Conservation (phyloP, 1,140 invertebrate genomes). For the Drosophila tristis region DNA sequence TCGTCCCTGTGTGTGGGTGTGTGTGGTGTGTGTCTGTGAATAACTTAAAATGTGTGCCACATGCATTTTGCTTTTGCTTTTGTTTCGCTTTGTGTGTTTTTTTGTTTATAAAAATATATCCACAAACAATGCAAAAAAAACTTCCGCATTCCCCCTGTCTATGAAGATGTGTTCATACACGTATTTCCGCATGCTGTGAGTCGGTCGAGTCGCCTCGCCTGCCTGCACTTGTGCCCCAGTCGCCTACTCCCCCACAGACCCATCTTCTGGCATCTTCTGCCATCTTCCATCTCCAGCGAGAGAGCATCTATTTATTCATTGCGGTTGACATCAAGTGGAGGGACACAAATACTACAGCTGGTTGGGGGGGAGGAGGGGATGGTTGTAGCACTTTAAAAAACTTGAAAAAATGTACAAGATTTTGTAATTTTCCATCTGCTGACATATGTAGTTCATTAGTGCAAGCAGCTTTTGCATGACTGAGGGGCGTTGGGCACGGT, state of each 20-base stretch:
- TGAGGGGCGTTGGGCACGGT: no score
- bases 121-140: constrained; percentile 58
- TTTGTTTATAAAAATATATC: constrained; percentile 38
- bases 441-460: constrained; percentile 81
- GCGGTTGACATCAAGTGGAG: constrained; percentile 59
- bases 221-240: constrained; percentile 59
- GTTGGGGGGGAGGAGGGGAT: background rate
- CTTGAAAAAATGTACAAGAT: constrained; percentile 51
- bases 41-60: constrained; percentile 69
- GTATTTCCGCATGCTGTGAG: constrained; percentile 41
- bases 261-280: background rate
- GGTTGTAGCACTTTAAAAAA: constrained; percentile 45
- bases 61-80: constrained; percentile 49
- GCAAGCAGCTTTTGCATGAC: background rate
- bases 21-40: constrained; percentile 23
- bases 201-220: background rate
- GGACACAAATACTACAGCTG: background rate
- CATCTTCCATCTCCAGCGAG: background rate
- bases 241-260: constrained; percentile 9
- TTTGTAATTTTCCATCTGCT: constrained; percentile 78
- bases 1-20: constrained; percentile 26
- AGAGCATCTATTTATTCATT: constrained; percentile 56
- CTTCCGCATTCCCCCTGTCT: constrained; percentile 54
- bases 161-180: constrained; percentile 5
- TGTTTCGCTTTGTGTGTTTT: constrained; percentile 26